A percentile compares a stretch with the other conserved stretches of the same genome.
These are phyloP conservation scores for Mormyrops boulengeri DNA, from an alignment of 2,797 vertebrate genomes.

Conservation along the genomic window DNA sequence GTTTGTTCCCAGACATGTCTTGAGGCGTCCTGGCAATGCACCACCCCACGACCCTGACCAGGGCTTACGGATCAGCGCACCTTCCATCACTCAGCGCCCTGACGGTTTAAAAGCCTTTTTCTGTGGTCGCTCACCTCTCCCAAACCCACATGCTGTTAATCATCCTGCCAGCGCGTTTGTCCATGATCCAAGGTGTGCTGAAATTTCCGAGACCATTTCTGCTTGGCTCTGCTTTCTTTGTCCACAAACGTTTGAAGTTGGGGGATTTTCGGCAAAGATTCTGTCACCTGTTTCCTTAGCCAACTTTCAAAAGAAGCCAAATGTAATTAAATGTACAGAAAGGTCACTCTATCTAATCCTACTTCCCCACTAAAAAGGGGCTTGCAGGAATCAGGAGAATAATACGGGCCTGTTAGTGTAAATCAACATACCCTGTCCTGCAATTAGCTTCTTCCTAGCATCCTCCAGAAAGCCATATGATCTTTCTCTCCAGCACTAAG, in stretches of 20 bases:
- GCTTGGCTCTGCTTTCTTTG: neutral
- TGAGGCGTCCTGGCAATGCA: neutral
- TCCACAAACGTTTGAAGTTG: neutral
- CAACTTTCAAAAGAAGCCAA: neutral
- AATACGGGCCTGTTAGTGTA: neutral
- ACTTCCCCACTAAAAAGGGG: neutral
- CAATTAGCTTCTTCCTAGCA: neutral
- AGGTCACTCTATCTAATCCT: neutral
- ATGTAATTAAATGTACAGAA: constrained; percentile 1
- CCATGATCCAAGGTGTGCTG: neutral
- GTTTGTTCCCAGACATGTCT: neutral
- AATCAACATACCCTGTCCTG: neutral
- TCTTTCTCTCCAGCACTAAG: neutral
- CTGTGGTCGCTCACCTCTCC: neutral
- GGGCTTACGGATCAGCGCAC: neutral
- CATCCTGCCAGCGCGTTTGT: neutral
- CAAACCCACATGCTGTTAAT: neutral
- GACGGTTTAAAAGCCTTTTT: neutral
- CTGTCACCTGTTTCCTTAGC: neutral
- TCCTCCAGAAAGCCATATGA: neutral
- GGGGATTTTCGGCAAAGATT: constrained; percentile 1
- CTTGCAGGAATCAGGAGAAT: neutral
- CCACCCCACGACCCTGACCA: neutral
- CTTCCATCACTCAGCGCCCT: neutral
- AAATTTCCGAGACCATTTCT: neutral